Base-by-base conservation (phyloP, 1,140 invertebrate species). In the Thaumatotibia leucotreta region DNA sequence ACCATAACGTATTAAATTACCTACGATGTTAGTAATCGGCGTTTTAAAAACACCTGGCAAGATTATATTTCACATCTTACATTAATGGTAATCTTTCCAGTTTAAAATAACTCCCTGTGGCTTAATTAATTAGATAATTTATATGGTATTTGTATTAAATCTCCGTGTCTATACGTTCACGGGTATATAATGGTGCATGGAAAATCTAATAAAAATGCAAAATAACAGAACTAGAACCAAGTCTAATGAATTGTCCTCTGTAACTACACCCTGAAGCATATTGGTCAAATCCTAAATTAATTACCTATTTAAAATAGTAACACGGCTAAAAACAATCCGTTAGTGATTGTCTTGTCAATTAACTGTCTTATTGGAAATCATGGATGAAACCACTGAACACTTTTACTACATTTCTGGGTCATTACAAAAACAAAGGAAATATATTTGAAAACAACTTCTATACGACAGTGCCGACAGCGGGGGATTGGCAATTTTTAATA, bases 121-220 rank as follows among this genome's bases (percentile, higher is more conserved):
- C n/a, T 14, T 14, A 17, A 39, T 39, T n/a, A 39, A 2, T 39
- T 39, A n/a, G 32, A 33, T 33, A 11, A 2, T 1, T 0, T 20
- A 20, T 45, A 20, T 45, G 6, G 39, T 20, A 20, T 20, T 10
- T 24, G 11, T 22, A 61, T 27, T 31, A n/a, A 33, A 2, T 22
- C 29, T 33, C 14, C 35, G 17, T 62, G 22, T 79, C 72, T 73
- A 74, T 29, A 64, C 24, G 5, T 73, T 75, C 29, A 20, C 58
- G 63, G 64, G 24, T 65, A 73, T 68, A 31, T 22, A 17, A 72
- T 70, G 63, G 64, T 65, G 65, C 65, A 68, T 67, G 67, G 65
- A 72, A 76, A 72, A 67, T 70, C 29, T 9, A 5, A 32, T 27
- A 72, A 73, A 71, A 75, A 64, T 68, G 32, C 64, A 70, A 70